phyloP scores from a whole-genome alignment of 2,113 vertebrate genomes.

The Amblyopsis rosae region DNA sequence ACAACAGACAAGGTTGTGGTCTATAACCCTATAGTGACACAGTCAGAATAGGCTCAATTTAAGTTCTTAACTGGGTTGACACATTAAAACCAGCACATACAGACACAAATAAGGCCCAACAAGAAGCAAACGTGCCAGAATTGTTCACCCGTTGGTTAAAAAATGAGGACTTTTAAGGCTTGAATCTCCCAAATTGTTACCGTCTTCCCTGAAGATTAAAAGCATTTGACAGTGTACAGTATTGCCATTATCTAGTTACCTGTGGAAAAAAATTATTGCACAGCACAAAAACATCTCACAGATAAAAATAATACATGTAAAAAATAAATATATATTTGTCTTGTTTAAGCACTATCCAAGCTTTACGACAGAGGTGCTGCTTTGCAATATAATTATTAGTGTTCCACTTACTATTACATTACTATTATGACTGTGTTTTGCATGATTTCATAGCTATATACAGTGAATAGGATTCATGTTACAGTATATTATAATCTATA shows the following conservation, averaged over 20 bases:
- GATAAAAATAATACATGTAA: neutral
- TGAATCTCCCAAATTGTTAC: constrained; percentile 15
- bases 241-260: constrained; percentile 28
- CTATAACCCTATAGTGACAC: constrained; percentile 26
- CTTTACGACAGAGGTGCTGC: neutral
- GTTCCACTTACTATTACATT: too few relatives aligned
- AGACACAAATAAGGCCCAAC: constrained; percentile 19
- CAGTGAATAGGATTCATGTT: neutral
- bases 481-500: neutral
- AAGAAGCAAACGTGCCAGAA: neutral
- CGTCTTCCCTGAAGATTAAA: constrained; percentile 1
- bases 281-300: neutral
- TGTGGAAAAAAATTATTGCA: neutral
- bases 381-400: too few relatives aligned
- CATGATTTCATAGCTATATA: too few relatives aligned
- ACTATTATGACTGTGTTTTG: too few relatives aligned
- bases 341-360: neutral
- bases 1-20: neutral
- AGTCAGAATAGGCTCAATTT: constrained; percentile 20
- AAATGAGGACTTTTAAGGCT: constrained; percentile 3
- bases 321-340: neutral
- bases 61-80: neutral
- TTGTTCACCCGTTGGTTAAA: constrained; percentile 5
- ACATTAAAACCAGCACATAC: constrained; percentile 28
- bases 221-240: constrained; percentile 16